Percentiles rank a stretch among this genome's conserved stretches.
Evolutionary conservation across 1,140 invertebrate genomes (phyloP).

Genomic region (Drosophila mayri): DNA sequence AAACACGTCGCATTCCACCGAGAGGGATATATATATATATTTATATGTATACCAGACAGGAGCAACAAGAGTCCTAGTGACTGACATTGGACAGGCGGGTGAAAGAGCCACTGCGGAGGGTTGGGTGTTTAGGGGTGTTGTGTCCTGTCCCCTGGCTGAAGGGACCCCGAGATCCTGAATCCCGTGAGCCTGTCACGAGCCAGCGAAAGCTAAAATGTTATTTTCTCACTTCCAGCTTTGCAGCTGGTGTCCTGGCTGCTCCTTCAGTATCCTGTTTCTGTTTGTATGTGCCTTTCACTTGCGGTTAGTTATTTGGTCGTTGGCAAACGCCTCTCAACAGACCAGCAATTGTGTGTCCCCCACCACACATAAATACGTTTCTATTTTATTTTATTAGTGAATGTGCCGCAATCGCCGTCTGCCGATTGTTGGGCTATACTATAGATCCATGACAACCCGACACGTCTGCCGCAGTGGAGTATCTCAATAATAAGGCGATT

Average conservation of each 20-base stretch:
- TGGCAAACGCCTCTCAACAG: slow-evolving; percentile 40
- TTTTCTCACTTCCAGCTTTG: slow-evolving; percentile 71
- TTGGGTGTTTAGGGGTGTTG: neutral
- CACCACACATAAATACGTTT: slow-evolving; percentile 25
- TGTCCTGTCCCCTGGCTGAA: slow-evolving; percentile 8
- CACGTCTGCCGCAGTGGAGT: slow-evolving; percentile 40
- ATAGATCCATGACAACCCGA: slow-evolving; percentile 30
- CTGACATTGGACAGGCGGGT: slow-evolving; percentile 59
- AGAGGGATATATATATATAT: slow-evolving; percentile 10
- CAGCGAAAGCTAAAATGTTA: slow-evolving; percentile 72
- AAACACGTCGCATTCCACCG: slow-evolving; percentile 43
- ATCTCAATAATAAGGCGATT: slow-evolving; percentile 45
- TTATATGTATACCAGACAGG: slow-evolving; percentile 2
- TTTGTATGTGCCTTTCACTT: slow-evolving; percentile 65
- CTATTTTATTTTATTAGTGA: slow-evolving; percentile 47
- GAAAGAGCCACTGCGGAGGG: slow-evolving; percentile 16
- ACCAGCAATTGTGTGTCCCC: slow-evolving; percentile 10
- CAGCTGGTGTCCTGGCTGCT: slow-evolving; percentile 25
- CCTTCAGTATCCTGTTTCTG: slow-evolving; percentile 17
- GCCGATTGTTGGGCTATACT: slow-evolving; percentile 31
- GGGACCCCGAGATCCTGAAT: slow-evolving; percentile 18
- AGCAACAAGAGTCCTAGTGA: slow-evolving; percentile 53
- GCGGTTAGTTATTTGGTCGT: slow-evolving; percentile 71
- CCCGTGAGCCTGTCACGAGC: slow-evolving; percentile 31
- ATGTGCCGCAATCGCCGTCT: slow-evolving; percentile 35